phyloP scores from a whole-genome alignment of 2,113 vertebrate species.

The Pantherophis guttatus region DNA sequence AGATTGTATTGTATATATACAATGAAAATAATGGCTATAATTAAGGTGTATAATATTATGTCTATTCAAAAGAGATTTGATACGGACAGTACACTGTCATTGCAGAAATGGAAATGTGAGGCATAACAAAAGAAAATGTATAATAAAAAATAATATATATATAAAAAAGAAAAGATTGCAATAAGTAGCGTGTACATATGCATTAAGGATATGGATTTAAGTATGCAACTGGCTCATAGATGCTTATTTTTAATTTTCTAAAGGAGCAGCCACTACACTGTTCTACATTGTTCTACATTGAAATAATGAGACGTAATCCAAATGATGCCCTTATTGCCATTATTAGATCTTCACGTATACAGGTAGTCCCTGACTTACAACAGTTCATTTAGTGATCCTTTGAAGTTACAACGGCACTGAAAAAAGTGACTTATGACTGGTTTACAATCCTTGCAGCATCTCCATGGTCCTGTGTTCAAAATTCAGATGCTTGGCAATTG shows the following conservation, averaged over 20 bases:
- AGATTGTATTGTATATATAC: no score
- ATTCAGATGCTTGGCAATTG: neutral
- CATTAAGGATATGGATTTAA: neutral
- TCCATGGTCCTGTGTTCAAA: neutral
- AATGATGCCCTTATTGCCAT: neutral
- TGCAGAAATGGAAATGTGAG: no score
- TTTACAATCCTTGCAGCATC: neutral
- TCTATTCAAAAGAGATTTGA: no score
- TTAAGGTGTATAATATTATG: no score
- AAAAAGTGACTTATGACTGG: neutral
- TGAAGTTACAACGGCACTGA: neutral
- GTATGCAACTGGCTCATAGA: neutral
- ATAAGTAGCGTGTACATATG: neutral
- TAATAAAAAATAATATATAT: no score
- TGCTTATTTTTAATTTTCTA: neutral
- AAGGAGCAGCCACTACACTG: neutral
- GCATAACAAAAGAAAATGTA: no score
- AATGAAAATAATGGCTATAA: no score
- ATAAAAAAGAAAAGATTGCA: neutral
- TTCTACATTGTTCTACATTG: neutral
- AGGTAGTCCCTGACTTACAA: neutral
- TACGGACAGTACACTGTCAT: no score
- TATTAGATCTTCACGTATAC: neutral
- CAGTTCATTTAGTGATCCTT: neutral
- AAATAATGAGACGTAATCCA: neutral